Base-by-base conservation (phyloP, 2,113 vertebrate genomes). In the Carlito syrichta region DNA sequence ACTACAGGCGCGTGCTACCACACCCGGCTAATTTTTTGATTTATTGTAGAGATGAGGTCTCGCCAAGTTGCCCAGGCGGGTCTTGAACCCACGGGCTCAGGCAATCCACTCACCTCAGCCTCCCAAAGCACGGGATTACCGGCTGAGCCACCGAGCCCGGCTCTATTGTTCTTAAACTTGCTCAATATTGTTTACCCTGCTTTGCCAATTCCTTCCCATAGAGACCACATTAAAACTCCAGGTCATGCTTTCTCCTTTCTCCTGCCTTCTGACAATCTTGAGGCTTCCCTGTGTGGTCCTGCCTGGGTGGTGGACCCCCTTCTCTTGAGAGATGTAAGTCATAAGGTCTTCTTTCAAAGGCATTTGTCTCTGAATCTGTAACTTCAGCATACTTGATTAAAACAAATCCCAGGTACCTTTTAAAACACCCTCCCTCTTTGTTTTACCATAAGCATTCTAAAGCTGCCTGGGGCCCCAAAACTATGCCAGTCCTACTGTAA, bases 321-420 rank as follows among this genome's bases (percentile, higher is more conserved):
- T 77, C 40, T 77, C 45, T 85, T 56, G 40, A 63, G 89, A 73
- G 79, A 85, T 45, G 16, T 62, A 62, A 77, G n/a, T 4, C 38
- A 27, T 60, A 38, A 91, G 30, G 20, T 78, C 79, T 86, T 77
- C 17, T 85, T 62, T 85, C 78, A 54, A 50, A 81, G 48, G 60
- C 11, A 23, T 22, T 89, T 81, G 8, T 84, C 14, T 77, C 52
- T 83, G 32, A 68, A 48, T 89, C 74, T 83, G 30, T 81, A 40
- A 74, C 43, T 30, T 62, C 50, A 71, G 20, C 38, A 35, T 25
- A 52, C 16, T n/a, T 19, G 74, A 66, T 56, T 38, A 50, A 96
- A 91, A 58, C 71, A 96, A 77, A 92, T 50, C 27, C 25, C 1
- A 0, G 60, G 22, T 38, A 56, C 60, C 54, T 66, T 82, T 93